phyloP scores from a whole-genome alignment of 2,113 vertebrate species.

The Vicugna pacos region DNA sequence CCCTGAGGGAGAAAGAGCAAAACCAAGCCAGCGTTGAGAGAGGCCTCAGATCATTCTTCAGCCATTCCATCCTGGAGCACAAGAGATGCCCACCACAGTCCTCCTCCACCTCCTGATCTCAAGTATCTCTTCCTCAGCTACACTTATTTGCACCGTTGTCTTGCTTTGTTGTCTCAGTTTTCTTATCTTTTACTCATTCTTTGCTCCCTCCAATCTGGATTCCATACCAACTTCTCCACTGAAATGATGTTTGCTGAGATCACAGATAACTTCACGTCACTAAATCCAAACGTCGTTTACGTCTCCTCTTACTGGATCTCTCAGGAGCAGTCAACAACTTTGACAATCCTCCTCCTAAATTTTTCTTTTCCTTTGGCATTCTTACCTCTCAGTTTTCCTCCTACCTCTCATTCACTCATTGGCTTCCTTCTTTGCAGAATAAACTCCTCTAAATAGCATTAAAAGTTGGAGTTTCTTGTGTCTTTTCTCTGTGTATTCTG shows the following conservation, averaged over 20 bases:
- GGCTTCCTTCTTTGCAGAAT: neutral
- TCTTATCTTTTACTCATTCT: neutral
- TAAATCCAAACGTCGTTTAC: neutral
- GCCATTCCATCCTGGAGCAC: neutral
- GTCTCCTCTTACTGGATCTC: neutral
- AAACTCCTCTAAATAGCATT: neutral
- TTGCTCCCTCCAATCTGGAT: neutral
- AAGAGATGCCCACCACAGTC: neutral
- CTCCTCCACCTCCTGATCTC: neutral
- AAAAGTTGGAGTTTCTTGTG: neutral
- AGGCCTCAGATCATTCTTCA: neutral
- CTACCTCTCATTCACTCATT: neutral
- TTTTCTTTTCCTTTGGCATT: neutral
- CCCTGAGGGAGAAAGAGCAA: neutral
- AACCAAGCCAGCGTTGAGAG: neutral
- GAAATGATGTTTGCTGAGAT: neutral
- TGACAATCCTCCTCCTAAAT: neutral
- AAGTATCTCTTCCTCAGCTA: neutral
- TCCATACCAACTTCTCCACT: neutral
- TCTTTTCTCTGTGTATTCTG: neutral
- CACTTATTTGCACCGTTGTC: neutral
- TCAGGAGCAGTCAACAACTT: neutral
- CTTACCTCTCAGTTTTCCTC: neutral
- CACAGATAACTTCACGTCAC: neutral
- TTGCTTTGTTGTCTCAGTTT: fast-evolving